Base-by-base conservation (phyloP, 2,888 invertebrate species). In the Scaptomyza polygonia region DNA sequence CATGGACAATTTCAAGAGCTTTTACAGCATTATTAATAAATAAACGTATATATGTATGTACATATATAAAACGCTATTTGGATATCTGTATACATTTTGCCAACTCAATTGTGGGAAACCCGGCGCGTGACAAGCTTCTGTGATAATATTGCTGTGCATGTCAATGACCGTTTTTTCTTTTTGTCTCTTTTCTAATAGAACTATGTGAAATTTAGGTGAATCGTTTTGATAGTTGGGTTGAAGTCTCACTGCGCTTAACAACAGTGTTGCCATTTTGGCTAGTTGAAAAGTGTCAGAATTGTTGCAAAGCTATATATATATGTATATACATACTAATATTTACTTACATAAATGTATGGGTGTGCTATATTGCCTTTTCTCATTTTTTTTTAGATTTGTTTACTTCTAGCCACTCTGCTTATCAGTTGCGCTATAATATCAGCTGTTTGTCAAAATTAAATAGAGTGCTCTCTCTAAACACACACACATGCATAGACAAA, bases 61-160 rank as follows among this genome's bases (percentile, higher is more conserved):
- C 43, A 14, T 34, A 51, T 6, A 12, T 6, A 25, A 29, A 58
- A 30, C 14, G 43, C 14, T 62, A 34, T 30, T 14, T 29, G 11
- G 14, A 30, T 59, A 39, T 30, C 16, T 40, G n/a, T 54, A 44
- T 47, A 59, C 12, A 51, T 57, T 54, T 66, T 61, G 56, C 54
- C 14, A 45, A 61, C 42, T 51, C 32, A 45, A 49, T 39, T 42
- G 65, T 57, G 72, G 72, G 72, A 76, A 73, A 76, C 66, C 71
- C 72, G 79, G 73, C 77, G 79, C 85, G 79, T 85, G 85, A 78
- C 82, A 57, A 63, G 79, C 55, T 58, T 81, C 49, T 58, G 55
- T 45, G 67, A 83, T 71, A 56, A 9, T 58, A 8, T 16, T 16
- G 5, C 7, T 36, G 43, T 63, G 66, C 67, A 63, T 69, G 87